These are phyloP conservation scores for Sympetrum striolatum DNA, from an alignment of 2,888 invertebrate species.

Conservation along the genomic window DNA sequence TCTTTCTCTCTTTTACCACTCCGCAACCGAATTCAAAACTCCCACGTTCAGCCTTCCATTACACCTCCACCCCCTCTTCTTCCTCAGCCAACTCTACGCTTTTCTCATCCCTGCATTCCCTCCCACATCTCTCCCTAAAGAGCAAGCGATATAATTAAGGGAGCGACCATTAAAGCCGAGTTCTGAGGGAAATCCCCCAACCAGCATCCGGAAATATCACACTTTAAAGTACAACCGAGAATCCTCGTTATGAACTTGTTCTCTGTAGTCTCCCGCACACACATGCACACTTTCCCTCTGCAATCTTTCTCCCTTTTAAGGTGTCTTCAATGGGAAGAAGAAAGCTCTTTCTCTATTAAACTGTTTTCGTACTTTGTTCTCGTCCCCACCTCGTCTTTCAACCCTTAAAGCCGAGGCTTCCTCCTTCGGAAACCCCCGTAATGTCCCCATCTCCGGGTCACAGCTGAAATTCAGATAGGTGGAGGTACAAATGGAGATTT, in stretches of 20 bases:
- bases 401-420: not conserved
- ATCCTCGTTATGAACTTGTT: constrained; percentile 39
- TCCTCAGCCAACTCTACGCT: not conserved
- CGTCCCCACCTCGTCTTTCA: not conserved
- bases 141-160: constrained; percentile 42
- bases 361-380: not conserved
- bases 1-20: not conserved
- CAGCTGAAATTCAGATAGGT: not conserved
- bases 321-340: not conserved
- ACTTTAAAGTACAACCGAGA: constrained; percentile 39
- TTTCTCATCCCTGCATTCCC: not conserved
- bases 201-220: constrained; percentile 41
- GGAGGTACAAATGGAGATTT: not conserved
- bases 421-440: not conserved
- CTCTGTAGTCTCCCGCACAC: constrained; percentile 7
- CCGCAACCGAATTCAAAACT: not conserved
- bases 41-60: not conserved
- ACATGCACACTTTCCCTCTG: not conserved
- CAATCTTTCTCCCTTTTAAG: not conserved
- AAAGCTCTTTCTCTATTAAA: not conserved
- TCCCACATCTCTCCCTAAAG: constrained; percentile 27
- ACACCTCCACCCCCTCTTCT: not conserved
- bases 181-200: constrained; percentile 39
- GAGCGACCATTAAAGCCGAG: constrained; percentile 41
- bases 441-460: not conserved